Percentiles rank a stretch among this genome's conserved stretches.
phyloP scores from a whole-genome alignment of 2,113 vertebrate species.

The Chloropsis cyanopogon region DNA sequence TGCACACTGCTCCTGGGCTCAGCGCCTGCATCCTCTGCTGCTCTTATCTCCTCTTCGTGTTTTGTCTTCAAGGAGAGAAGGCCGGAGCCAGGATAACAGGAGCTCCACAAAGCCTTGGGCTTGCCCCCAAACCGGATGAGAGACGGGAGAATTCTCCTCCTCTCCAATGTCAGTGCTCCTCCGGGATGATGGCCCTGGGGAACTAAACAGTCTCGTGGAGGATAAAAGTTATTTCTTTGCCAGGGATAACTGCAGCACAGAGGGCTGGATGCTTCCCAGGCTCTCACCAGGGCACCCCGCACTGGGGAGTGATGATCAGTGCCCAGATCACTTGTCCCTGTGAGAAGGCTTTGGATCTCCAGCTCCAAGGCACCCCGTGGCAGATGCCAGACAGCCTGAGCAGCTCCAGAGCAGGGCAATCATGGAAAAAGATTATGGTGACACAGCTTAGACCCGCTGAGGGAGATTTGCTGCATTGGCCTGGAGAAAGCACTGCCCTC shows the following conservation, averaged over 20 bases:
- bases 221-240: neutral
- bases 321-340: neutral
- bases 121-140: neutral
- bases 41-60: neutral
- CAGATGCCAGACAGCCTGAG: neutral
- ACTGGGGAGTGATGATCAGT: fast-evolving
- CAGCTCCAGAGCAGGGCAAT: neutral
- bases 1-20: neutral
- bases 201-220: neutral
- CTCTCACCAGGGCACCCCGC: neutral
- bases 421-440: neutral
- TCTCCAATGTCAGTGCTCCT: fast-evolving
- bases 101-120: neutral
- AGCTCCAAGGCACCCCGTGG: fast-evolving
- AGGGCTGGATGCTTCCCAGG: neutral
- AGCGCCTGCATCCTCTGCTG: neutral
- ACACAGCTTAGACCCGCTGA: fast-evolving
- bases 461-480: neutral
- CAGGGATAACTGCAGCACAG: neutral
- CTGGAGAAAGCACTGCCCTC: neutral
- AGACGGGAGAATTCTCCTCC: neutral
- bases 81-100: neutral
- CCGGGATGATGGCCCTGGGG: neutral
- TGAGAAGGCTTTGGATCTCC: neutral
- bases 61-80: neutral